Evolutionary conservation across 2,113 vertebrate species (phyloP).

Genomic region (Poeciliopsis retropinna): DNA sequence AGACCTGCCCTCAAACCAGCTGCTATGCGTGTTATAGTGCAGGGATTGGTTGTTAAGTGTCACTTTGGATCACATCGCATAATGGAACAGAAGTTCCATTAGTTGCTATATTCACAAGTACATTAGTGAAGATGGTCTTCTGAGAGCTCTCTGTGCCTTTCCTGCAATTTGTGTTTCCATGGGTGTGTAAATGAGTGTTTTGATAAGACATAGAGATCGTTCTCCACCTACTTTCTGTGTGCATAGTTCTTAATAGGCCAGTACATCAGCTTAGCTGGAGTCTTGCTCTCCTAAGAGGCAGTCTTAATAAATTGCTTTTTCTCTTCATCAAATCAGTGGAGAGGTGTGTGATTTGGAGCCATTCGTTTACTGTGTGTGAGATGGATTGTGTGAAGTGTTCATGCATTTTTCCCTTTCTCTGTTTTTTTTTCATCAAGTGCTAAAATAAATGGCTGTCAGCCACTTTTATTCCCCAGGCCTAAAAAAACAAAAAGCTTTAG

Average conservation of each 20-base stretch:
- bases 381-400: conserved; percentile 33
- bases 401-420: conserved; percentile 9
- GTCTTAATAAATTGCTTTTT: conserved; percentile 77
- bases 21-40: conserved; percentile 30
- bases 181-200: conserved; percentile 37
- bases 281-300: conserved; percentile 67
- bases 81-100: conserved; percentile 47
- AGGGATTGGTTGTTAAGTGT: conserved; percentile 43
- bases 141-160: conserved; percentile 38
- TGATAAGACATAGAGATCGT: conserved; percentile 16
- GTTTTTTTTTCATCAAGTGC: conserved; percentile 42
- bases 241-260: conserved; percentile 56
- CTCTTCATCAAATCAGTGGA: conserved; percentile 68
- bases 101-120: conserved; percentile 41
- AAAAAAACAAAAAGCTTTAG: conserved; percentile 27
- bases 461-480: conserved; percentile 45
- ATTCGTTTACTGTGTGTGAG: conserved; percentile 46
- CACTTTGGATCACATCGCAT: conserved; percentile 58
- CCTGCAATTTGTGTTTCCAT: conserved; percentile 36
- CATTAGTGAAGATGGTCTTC: conserved; percentile 51
- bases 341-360: conserved; percentile 63
- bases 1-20: conserved; percentile 13
- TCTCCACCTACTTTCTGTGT: conserved; percentile 22
- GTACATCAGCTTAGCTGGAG: conserved; percentile 61
- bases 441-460: conserved; percentile 50